Base-by-base conservation (phyloP, 92 coral and sea anemone species). In the Porites evermanni region DNA sequence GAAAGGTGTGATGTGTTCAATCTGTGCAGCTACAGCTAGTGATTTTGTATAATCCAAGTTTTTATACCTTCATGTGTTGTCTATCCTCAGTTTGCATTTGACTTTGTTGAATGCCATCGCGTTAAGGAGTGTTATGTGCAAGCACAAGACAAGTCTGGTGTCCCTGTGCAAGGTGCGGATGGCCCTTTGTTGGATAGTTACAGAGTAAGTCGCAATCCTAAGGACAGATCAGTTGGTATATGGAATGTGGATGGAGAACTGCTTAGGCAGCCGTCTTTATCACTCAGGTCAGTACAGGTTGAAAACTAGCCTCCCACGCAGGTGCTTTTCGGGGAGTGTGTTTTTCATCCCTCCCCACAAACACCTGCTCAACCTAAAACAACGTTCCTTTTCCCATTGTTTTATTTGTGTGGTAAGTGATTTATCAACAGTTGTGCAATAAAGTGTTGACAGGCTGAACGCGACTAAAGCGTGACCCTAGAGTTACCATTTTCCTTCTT, bases 161-260 rank as follows among this genome's bases (percentile, higher is more conserved):
- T 53, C 6, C 84, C 64, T 59, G 74, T 66, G 19, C 70, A 23
- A 26, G 82, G 79, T 23, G 79, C 72, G 0, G 70, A 54, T 66
- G 78, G 90, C 21, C 79, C 91, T 12, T 74, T 79, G 12, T 82
- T 79, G 7, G 79, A 79, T 19, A 87, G 87, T 20, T 78, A 73
- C 85, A 79, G 79, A 59, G 19, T 67, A 53, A 58, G 64, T 12
- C 53, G 53, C 24, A 52, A 72, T 79, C 54, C 71, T 19, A 90
- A 85, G 81, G 88, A 90, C 56, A 91, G 88, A 12, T 83, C 95
- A 13, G 83, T 92, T 44, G 95, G 98, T 21, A 77, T 85, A 53
- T 94, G 98, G 98, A 94, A 94, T 76, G 98, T 94, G 12, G 98
- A 94, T 50, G 98, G 98, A 2, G 98, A 94, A 90, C 71, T 94